Evolutionary conservation across 2,797 vertebrate genomes (phyloP).

Genomic region (Toxotes lorentzi): DNA sequence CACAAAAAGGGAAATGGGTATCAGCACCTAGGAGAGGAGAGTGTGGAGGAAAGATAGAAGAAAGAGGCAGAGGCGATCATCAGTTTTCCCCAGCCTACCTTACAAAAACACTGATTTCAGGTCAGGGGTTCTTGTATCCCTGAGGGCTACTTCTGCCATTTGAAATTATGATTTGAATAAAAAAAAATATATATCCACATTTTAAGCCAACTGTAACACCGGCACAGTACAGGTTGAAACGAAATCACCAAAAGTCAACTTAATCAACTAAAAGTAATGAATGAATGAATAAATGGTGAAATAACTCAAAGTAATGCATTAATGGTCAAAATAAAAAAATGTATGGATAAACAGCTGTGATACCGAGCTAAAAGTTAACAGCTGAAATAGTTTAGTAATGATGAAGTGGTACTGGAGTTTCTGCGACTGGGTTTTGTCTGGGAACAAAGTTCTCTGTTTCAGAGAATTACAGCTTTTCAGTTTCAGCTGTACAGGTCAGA

Average conservation of each 20-base stretch:
- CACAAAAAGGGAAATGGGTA: constrained; percentile 98
- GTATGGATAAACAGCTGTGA: too few relatives aligned
- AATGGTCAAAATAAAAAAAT: background rate
- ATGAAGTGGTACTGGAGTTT: too few relatives aligned
- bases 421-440: too few relatives aligned
- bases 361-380: too few relatives aligned
- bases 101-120: background rate
- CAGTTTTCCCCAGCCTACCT: background rate
- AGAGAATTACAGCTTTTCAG: background rate
- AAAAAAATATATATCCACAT: too few relatives aligned
- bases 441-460: too few relatives aligned
- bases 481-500: background rate
- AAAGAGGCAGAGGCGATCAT: background rate
- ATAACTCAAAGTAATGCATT: background rate
- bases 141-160: background rate
- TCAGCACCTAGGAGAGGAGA: constrained; percentile 89
- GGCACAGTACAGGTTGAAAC: too few relatives aligned
- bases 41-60: too few relatives aligned
- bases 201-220: too few relatives aligned
- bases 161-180: background rate
- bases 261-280: background rate
- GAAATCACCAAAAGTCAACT: too few relatives aligned
- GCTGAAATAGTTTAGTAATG: too few relatives aligned
- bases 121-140: background rate
- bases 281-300: background rate